Base-by-base conservation (phyloP, 2,797 vertebrate species). In the Distichodus sexfasciatus region DNA sequence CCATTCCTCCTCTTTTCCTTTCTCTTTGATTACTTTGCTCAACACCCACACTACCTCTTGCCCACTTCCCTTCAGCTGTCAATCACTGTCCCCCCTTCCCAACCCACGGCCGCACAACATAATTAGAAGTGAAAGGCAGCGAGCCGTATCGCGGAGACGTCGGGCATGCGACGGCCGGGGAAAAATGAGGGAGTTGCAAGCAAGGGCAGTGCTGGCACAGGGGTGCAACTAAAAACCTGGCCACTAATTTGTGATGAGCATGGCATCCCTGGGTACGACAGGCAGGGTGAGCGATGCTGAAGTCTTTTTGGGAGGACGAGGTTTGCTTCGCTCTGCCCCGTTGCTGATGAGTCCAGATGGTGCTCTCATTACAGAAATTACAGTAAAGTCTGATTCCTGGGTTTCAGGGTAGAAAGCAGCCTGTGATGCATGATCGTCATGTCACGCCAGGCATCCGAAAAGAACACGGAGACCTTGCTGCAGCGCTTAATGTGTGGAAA, bases 311-410 rank as follows among this genome's bases (percentile, higher is more conserved):
- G 53, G 21, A 58, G 46, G 36, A 40, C 36, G 48, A 46, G 29
- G 60, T 62, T 36, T 68, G 28, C 50, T 46, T 1, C 26, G n/a
- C 43, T 69, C 48, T 3, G 24, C 71, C 83, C 70, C 74, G 67
- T 63, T 76, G 71, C 70, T 84, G 83, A 73, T 68, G 69, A 76
- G 68, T 75, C 78, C 86, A 87, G 82, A 86, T 88, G 83, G 82
- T 79, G 70, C 71, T 76, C 76, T 75, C 71, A 76, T 75, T 84
- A 79, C 79, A 79, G 72, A 80, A 83, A 85, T 85, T 80, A 80
- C 64, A 47, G 61, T 73, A 77, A 82, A 82, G 82, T 76, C 72
- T 78, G 79, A 83, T 58, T 71, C 43, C 28, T 55, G 19, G 40
- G 47, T 33, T 70, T 76, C 24, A 55, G 63, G 58, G 55, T 61